phyloP scores from a whole-genome alignment of 2,888 invertebrate genomes.

The Nymphalis urticae region DNA sequence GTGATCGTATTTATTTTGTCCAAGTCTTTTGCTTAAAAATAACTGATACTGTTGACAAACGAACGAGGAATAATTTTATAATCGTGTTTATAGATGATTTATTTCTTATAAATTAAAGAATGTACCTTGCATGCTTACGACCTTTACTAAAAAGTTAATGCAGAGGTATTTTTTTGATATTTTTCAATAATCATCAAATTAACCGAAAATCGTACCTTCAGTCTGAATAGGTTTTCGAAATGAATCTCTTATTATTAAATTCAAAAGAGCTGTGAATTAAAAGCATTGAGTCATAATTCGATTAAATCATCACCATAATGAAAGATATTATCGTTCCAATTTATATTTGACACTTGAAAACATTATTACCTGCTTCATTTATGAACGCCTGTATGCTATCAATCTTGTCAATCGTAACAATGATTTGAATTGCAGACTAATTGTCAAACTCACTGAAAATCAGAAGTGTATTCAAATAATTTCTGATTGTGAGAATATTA shows the following conservation, averaged over 20 bases:
- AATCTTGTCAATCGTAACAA: conserved; percentile 5
- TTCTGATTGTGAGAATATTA: too few species aligned
- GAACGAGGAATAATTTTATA: too few species aligned
- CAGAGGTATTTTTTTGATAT: too few species aligned
- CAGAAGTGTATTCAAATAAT: too few species aligned
- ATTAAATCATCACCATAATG: conserved; percentile 28
- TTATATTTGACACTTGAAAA: conserved; percentile 25
- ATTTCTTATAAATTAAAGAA: too few species aligned
- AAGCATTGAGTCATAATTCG: conserved; percentile 30
- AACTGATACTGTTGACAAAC: too few species aligned
- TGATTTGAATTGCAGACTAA: conserved; percentile 13
- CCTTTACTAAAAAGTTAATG: too few species aligned
- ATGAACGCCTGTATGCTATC: conserved; percentile 4
- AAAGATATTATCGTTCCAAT: conserved; percentile 13
- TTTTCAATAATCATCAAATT: not conserved
- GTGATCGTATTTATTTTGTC: too few species aligned
- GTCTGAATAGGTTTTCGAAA: not conserved
- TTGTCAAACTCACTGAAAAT: too few species aligned
- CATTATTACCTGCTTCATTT: conserved; percentile 24
- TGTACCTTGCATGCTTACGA: too few species aligned
- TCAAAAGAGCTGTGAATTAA: conserved; percentile 9
- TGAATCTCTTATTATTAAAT: not conserved
- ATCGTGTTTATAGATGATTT: too few species aligned
- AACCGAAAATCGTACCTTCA: not conserved
- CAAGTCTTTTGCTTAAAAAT: too few species aligned